Evolutionary conservation across 2,113 vertebrate species (phyloP), one percentile per base, ranked within the genome.

Genomic region (Cyrtonyx montezumae): DNA sequence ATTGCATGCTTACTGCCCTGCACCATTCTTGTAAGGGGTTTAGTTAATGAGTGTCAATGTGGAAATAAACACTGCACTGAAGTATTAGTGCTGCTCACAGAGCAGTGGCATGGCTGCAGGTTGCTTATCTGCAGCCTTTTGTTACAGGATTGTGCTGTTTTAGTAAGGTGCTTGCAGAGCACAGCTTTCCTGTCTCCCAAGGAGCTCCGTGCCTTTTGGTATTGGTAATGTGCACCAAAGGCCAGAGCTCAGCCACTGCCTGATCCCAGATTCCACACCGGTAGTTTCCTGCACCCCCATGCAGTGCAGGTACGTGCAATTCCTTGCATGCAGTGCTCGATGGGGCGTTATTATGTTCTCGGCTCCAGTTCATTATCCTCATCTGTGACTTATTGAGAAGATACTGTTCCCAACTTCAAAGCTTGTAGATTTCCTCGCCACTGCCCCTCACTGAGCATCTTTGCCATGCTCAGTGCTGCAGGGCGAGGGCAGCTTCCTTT

Each of bases 21-120:
- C 78, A 32, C 59, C 79, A 92, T 51, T 56, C 59, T 83, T 49
- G n/a, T 65, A 85, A 81, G 15, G 75, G n/a, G 40, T 30, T 87
- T 88, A 69, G 76, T 91, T 95, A 94, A 93, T 89, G 84, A 92
- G n/a, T 79, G 56, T 95, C 91, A 55, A 51, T 25, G 40, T 83
- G 46, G 76, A 66, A 82, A 18, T 62, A 46, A 86, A 45, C 26
- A 23, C 66, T 42, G 58, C 53, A 62, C 62, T 16, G 7, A n/a
- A 75, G 80, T 18, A 15, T 55, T 7, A 21, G 43, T 68, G 34
- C 59, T 18, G 18, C 51, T 91, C 40, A 8, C 17, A 28, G 34
- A 14, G 68, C 0, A 20, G 28, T 63, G 45, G 28, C 15, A 1
- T 5, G 59, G 58, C 71, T 82, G 80, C 19, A 2, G 4, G 0